These are phyloP conservation scores for Muscina levida DNA, from an alignment of 2,888 invertebrate species.

Conservation along the genomic window DNA sequence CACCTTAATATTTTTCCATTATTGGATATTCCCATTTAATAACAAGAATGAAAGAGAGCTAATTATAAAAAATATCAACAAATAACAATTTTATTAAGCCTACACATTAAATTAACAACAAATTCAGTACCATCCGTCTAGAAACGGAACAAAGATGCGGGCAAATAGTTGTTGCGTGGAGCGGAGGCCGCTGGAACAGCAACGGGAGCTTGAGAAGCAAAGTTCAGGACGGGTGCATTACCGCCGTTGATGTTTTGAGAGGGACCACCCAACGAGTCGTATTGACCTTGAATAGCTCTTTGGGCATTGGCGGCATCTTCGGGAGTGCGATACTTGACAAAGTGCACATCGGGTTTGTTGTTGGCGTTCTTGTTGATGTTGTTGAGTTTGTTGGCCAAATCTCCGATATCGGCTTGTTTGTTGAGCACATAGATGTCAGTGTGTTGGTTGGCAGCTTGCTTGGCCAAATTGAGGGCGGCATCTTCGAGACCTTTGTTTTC, in stretches of 20 bases:
- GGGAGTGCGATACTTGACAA: conserved; percentile 75
- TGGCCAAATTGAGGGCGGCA: conserved; percentile 71
- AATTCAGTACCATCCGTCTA: not conserved
- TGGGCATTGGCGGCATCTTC: conserved; percentile 75
- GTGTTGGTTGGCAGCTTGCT: conserved; percentile 72
- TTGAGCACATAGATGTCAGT: conserved; percentile 76
- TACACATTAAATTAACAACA: conserved; percentile 6
- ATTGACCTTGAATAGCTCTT: conserved; percentile 71
- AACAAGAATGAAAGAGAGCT: no score
- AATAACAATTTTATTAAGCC: conserved; percentile 5
- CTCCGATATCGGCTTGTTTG: conserved; percentile 72
- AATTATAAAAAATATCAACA: no score
- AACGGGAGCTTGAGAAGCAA: conserved; percentile 69
- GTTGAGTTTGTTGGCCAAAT: conserved; percentile 71
- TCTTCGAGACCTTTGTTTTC: conserved; percentile 72
- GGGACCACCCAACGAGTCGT: conserved; percentile 71
- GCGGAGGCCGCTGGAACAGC: conserved; percentile 63
- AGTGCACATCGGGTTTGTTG: conserved; percentile 76
- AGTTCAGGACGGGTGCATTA: conserved; percentile 72
- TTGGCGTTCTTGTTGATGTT: conserved; percentile 68
- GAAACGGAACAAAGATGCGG: conserved; percentile 72
- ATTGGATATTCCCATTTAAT: no score
- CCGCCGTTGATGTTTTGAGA: conserved; percentile 70
- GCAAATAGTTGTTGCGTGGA: conserved; percentile 67
- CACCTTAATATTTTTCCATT: no score